Evolutionary conservation across 2,113 vertebrate genomes (phyloP).

Genomic region (Psettodes erumei): DNA sequence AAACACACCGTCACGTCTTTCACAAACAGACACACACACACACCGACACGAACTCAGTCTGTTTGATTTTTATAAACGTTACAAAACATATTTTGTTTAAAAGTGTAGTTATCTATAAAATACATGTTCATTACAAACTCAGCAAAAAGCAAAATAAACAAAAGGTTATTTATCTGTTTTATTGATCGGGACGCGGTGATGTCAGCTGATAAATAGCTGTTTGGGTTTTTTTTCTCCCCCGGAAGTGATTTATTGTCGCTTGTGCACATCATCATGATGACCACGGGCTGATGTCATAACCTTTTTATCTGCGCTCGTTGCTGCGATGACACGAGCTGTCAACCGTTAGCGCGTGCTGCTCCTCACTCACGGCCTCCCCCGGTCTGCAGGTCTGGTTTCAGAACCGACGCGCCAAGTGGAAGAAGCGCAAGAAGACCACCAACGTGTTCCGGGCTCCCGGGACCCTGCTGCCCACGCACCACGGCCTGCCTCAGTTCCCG

Average conservation of each 20-base stretch:
- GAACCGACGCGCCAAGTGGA: slow-evolving; percentile 97
- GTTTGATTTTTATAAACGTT: no score
- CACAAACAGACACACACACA: no score
- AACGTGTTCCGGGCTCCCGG: slow-evolving; percentile 95
- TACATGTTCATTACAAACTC: no score
- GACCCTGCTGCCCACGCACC: slow-evolving; percentile 91
- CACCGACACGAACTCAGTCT: no score
- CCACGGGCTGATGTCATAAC: slow-evolving; percentile 26
- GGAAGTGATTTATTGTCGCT: slow-evolving; percentile 37
- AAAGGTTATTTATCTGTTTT: neutral
- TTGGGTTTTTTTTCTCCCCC: neutral
- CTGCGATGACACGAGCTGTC: slow-evolving; percentile 17
- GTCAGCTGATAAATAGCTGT: neutral
- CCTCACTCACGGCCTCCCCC: neutral
- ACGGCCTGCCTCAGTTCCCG: slow-evolving; percentile 91
- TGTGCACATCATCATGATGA: neutral
- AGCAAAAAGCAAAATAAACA: no score
- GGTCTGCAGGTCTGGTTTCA: slow-evolving; percentile 93
- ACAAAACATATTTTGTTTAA: no score
- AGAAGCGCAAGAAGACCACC: slow-evolving; percentile 99
- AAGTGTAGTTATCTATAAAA: no score
- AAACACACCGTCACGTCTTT: no score
- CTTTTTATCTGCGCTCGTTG: slow-evolving; percentile 29
- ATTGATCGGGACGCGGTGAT: neutral
- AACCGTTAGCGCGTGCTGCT: no score